Evolutionary conservation across 2,888 invertebrate species (phyloP).

Genomic region (Daptonema setosum): DNA sequence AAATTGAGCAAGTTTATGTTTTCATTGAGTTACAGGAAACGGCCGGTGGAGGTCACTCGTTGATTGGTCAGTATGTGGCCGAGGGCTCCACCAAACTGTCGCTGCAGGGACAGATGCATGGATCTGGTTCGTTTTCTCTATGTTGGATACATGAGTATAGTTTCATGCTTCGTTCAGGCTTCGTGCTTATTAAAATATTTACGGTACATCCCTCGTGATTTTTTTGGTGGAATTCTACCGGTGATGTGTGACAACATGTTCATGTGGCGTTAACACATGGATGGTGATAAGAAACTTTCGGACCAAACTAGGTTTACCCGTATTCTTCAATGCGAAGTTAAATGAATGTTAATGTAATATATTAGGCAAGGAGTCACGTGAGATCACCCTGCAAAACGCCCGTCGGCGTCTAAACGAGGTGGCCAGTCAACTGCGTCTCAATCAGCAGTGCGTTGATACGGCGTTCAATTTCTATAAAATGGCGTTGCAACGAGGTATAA

Average conservation of each 20-base stretch:
- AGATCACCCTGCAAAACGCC: conserved; percentile 66
- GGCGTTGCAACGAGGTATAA: conserved; percentile 53
- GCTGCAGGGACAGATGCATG: background rate
- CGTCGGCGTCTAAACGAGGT: conserved; percentile 14
- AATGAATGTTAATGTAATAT: too few relatives aligned
- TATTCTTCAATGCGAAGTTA: too few relatives aligned
- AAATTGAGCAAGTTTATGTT: too few relatives aligned
- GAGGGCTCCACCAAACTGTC: conserved; percentile 29
- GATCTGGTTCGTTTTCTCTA: conserved; percentile 4
- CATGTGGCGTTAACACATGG: too few relatives aligned
- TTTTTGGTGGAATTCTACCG: too few relatives aligned
- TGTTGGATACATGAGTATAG: conserved; percentile 2
- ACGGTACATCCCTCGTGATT: too few relatives aligned
- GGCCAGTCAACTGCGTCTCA: conserved; percentile 62
- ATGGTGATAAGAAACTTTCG: too few relatives aligned
- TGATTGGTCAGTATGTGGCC: conserved; percentile 78
- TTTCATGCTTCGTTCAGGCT: too few relatives aligned
- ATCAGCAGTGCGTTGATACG: conserved; percentile 72
- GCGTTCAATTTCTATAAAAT: conserved; percentile 81
- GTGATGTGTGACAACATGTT: too few relatives aligned
- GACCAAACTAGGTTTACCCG: too few relatives aligned
- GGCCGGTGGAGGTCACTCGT: conserved; percentile 60
- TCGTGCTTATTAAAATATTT: too few relatives aligned
- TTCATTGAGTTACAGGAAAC: background rate
- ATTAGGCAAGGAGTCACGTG: conserved; percentile 54